Conservation (phyloP, 1,140 invertebrate genomes). For the Brachionus manjavacas region DNA sequence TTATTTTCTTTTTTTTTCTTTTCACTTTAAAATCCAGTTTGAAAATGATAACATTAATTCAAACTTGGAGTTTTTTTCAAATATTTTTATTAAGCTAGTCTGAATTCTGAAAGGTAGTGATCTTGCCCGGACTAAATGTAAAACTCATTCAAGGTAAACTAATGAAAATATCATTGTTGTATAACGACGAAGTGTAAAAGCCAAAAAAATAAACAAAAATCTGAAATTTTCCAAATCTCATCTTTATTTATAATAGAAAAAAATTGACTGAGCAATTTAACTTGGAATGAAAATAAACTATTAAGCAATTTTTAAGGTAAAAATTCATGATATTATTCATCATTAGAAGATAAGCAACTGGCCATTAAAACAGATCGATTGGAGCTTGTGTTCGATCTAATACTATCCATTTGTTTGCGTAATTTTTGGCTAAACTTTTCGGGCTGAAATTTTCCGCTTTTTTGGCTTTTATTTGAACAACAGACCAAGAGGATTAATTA, state of each 20-base stretch:
- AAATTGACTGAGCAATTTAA: background rate
- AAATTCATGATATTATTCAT: background rate
- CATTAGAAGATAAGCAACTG: conserved; percentile 31
- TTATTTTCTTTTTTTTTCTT: background rate
- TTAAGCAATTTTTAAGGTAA: background rate
- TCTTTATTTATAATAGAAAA: background rate
- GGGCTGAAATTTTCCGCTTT: background rate
- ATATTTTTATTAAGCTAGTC: background rate
- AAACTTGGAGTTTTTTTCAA: background rate
- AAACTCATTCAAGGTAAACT: background rate
- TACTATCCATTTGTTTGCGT: conserved; percentile 14
- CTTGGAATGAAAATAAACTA: background rate
- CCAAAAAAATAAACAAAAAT: background rate
- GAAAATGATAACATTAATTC: background rate
- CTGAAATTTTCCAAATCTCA: background rate
- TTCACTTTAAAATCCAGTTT: background rate
- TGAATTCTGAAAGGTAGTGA: background rate
- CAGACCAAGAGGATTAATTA: conserved; percentile 21
- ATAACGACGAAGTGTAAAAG: background rate
- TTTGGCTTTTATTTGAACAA: background rate
- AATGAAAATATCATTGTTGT: background rate
- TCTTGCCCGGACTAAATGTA: background rate
- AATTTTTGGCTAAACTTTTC: background rate
- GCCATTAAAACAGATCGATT: background rate
- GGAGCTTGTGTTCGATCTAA: background rate